phyloP scores from a whole-genome alignment of 2,888 invertebrate genomes.

The Allygus modestus region DNA sequence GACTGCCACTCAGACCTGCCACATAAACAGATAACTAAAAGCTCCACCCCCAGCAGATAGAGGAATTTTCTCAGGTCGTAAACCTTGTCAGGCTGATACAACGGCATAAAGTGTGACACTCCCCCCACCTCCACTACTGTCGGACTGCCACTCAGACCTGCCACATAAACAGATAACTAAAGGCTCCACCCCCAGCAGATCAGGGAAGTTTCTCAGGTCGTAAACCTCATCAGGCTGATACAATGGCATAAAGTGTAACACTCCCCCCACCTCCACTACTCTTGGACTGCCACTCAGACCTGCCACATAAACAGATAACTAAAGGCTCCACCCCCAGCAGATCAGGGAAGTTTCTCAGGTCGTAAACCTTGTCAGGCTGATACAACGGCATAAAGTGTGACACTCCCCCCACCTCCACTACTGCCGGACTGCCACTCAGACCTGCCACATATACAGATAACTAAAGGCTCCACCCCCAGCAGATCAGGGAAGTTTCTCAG shows the following conservation, averaged over 20 bases:
- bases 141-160: slow-evolving; percentile 83
- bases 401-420: slow-evolving; percentile 92
- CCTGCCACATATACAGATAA: slow-evolving; percentile 86
- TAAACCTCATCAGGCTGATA: slow-evolving; percentile 87
- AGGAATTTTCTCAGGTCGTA: slow-evolving; percentile 82
- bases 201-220: slow-evolving; percentile 79
- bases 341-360: slow-evolving; percentile 78
- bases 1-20: slow-evolving; percentile 82
- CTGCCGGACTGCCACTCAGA: slow-evolving; percentile 80
- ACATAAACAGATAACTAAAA: slow-evolving; percentile 88
- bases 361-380: slow-evolving; percentile 86
- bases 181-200: slow-evolving; percentile 76
- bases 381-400: slow-evolving; percentile 88
- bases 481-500: slow-evolving; percentile 77
- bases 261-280: slow-evolving; percentile 91
- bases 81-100: slow-evolving; percentile 85
- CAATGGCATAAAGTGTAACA: slow-evolving; percentile 86
- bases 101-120: slow-evolving; percentile 87
- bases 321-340: slow-evolving; percentile 77
- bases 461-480: slow-evolving; percentile 81
- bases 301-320: slow-evolving; percentile 78
- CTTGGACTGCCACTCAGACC: slow-evolving; percentile 83
- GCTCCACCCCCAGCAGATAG: slow-evolving; percentile 76
- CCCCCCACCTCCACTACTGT: slow-evolving; percentile 91
- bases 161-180: no score